Conservation (phyloP, 2,113 vertebrate species). For the Morone chrysops region DNA sequence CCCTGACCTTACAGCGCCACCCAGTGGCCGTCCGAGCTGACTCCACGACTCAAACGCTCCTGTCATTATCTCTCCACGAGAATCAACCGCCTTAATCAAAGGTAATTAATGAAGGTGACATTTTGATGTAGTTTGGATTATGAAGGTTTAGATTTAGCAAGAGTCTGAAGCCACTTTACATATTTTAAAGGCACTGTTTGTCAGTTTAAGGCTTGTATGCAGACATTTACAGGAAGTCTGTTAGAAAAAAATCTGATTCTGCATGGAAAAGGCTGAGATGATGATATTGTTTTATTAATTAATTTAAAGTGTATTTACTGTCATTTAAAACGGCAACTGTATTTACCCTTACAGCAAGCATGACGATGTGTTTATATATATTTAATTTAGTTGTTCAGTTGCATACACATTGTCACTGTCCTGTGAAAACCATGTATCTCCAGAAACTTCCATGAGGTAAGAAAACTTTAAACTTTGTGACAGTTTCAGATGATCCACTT, state of each 20-base stretch:
- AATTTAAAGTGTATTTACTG: neutral
- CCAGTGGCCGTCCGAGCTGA: constrained; percentile 57
- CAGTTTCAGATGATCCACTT: no score
- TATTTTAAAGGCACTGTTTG: neutral
- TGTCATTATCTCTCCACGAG: neutral
- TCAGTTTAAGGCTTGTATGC: neutral
- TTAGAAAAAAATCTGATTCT: no score
- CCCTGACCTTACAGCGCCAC: constrained; percentile 80
- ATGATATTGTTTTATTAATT: no score
- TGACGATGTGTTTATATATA: no score
- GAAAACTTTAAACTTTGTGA: no score
- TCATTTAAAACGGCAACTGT: neutral
- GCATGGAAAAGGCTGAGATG: no score
- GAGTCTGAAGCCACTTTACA: neutral
- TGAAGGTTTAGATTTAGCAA: neutral
- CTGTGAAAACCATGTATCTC: no score
- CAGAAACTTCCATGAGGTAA: no score
- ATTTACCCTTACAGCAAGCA: no score
- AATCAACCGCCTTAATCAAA: neutral
- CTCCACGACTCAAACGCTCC: neutral
- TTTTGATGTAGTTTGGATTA: neutral
- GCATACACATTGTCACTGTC: no score
- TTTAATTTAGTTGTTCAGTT: no score
- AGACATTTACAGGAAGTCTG: neutral
- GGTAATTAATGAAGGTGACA: constrained; percentile 1